Percentiles rank a stretch among this genome's conserved stretches.
Evolutionary conservation across 2,797 vertebrate genomes (phyloP).

Genomic region (Netta rufina): DNA sequence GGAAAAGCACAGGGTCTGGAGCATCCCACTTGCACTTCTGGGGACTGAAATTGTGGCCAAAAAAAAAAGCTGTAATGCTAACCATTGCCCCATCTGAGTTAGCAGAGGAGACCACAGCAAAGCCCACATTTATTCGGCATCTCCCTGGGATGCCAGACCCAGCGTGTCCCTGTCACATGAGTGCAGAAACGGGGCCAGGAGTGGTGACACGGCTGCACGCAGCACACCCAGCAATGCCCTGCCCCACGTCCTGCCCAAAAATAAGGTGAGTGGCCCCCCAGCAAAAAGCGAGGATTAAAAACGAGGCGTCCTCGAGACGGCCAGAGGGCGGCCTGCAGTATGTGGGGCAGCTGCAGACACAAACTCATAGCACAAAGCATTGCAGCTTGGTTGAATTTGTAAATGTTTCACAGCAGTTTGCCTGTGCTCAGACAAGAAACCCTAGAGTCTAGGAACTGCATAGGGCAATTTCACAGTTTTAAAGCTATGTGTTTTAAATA

Average conservation of each 20-base stretch:
- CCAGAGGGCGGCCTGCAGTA: background rate
- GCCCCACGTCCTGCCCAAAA: background rate
- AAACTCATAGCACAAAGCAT: background rate
- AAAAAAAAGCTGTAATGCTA: background rate
- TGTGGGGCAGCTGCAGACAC: background rate
- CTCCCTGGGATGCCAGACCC: background rate
- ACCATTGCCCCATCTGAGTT: background rate
- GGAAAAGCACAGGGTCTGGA: background rate
- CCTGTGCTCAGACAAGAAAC: background rate
- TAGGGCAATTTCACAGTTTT: background rate
- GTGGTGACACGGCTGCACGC: background rate
- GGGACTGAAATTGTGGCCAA: background rate
- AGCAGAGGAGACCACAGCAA: background rate
- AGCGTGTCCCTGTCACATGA: background rate
- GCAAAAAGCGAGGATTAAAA: background rate
- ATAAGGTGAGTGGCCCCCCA: constrained; percentile 37
- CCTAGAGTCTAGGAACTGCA: background rate
- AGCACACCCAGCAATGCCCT: constrained; percentile 57
- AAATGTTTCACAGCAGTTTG: background rate
- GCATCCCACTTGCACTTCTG: background rate
- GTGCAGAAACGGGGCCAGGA: background rate
- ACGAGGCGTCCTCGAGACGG: background rate
- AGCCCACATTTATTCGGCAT: background rate
- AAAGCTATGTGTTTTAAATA: background rate
- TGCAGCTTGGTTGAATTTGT: background rate